These are phyloP conservation scores for Pterostichus niger DNA, from an alignment of 2,888 invertebrate genomes.

Conservation along the genomic window DNA sequence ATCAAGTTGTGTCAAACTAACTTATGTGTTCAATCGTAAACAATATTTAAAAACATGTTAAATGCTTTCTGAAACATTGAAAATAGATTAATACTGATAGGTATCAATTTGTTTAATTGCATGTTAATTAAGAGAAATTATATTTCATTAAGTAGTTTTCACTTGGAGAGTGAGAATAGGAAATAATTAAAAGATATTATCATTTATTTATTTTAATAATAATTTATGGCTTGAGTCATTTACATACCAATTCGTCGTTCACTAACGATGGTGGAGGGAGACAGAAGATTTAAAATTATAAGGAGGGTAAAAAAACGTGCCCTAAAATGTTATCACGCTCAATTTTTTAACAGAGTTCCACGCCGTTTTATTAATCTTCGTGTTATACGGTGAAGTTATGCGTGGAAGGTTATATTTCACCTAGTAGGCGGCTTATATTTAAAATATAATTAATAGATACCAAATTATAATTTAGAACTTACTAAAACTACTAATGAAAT, in stretches of 20 bases:
- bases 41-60: no score
- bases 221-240: slow-evolving; percentile 41
- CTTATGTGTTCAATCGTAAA: no score
- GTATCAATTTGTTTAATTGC: slow-evolving; percentile 1
- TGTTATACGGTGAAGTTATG: background rate
- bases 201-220: slow-evolving; percentile 55
- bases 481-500: no score
- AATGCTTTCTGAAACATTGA: background rate
- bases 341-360: slow-evolving; percentile 18
- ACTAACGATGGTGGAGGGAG: slow-evolving; percentile 14
- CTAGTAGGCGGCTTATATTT: slow-evolving; percentile 26
- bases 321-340: slow-evolving; percentile 20
- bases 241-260: slow-evolving; percentile 36
- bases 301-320: slow-evolving; percentile 34
- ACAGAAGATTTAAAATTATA: slow-evolving; percentile 2
- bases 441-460: background rate
- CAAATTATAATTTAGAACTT: slow-evolving; percentile 14
- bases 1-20: no score
- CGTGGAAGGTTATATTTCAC: background rate
- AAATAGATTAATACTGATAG: slow-evolving; percentile 9
- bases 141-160: slow-evolving; percentile 41
- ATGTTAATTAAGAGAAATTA: slow-evolving; percentile 41
- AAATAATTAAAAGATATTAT: slow-evolving; percentile 52
- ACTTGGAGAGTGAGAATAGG: slow-evolving; percentile 32
- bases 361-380: slow-evolving; percentile 30